A percentile compares a stretch with the other conserved stretches of the same genome.
Conservation (phyloP, 2,888 invertebrate genomes). For the Taenaris catops region DNA sequence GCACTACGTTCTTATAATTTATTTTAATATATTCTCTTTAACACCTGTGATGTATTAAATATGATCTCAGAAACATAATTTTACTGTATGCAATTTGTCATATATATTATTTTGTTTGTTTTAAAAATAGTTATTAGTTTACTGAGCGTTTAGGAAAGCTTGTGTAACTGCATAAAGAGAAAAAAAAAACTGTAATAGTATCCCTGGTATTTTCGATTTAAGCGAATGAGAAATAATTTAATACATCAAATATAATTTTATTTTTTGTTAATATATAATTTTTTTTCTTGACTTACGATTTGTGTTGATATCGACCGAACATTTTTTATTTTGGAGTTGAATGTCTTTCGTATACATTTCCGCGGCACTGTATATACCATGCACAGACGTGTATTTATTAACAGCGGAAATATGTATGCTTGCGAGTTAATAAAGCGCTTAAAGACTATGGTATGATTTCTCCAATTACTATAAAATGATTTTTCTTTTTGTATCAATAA, state of each 20-base stretch:
- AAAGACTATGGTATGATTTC: conserved; percentile 1
- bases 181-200: conserved; percentile 34
- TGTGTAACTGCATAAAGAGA: conserved; percentile 26
- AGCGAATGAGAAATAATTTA: conserved; percentile 66
- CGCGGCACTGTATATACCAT: conserved; percentile 59
- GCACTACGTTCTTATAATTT: conserved; percentile 39
- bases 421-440: background rate
- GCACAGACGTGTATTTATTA: conserved; percentile 57
- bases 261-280: conserved; percentile 29
- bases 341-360: conserved; percentile 10
- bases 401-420: conserved; percentile 13
- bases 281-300: conserved; percentile 17
- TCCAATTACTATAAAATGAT: no score
- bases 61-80: conserved; percentile 82
- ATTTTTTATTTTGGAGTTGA: background rate
- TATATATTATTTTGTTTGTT: conserved; percentile 50
- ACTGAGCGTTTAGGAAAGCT: conserved; percentile 28
- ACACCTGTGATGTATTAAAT: conserved; percentile 85
- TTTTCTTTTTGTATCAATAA: no score
- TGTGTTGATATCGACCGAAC: conserved; percentile 28
- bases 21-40: conserved; percentile 61
- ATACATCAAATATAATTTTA: conserved; percentile 67
- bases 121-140: conserved; percentile 57
- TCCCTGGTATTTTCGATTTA: conserved; percentile 45
- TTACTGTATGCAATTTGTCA: conserved; percentile 72